These are phyloP conservation scores for Hormaphis cornu DNA, from an alignment of 1,140 invertebrate species.

Conservation along the genomic window DNA sequence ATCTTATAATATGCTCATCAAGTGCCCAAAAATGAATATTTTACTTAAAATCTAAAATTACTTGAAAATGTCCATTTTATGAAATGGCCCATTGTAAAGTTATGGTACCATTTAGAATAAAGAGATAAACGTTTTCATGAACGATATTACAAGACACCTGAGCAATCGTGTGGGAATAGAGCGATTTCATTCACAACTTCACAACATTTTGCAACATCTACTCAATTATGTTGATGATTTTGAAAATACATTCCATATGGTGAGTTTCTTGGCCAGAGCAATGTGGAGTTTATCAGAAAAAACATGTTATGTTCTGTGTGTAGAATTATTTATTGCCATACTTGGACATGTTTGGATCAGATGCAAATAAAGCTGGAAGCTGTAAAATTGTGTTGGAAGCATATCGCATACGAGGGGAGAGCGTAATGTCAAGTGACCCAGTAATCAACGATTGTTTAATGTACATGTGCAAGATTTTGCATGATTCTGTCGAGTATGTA, in stretches of 20 bases:
- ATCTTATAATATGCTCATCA: no score
- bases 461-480: slow-evolving; percentile 75
- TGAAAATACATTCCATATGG: slow-evolving; percentile 12
- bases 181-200: slow-evolving; percentile 18
- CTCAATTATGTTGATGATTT: slow-evolving; percentile 22
- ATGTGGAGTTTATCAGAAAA: no score
- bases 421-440: slow-evolving; percentile 61
- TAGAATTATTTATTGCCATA: slow-evolving; percentile 79
- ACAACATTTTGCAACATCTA: slow-evolving; percentile 13
- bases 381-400: slow-evolving; percentile 72
- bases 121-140: slow-evolving; percentile 11
- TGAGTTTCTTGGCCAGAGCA: neutral
- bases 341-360: slow-evolving; percentile 80
- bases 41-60: no score
- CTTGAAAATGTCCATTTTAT: no score
- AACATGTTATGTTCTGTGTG: neutral
- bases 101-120: neutral
- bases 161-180: slow-evolving; percentile 21
- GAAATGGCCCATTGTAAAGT: no score
- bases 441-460: slow-evolving; percentile 78
- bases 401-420: slow-evolving; percentile 51
- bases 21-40: no score
- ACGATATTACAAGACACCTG: slow-evolving; percentile 5
- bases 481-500: slow-evolving; percentile 83
- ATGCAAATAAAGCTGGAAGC: slow-evolving; percentile 67